phyloP scores from a whole-genome alignment of 2,797 vertebrate genomes.

The Brachyrhaphis roseni region DNA sequence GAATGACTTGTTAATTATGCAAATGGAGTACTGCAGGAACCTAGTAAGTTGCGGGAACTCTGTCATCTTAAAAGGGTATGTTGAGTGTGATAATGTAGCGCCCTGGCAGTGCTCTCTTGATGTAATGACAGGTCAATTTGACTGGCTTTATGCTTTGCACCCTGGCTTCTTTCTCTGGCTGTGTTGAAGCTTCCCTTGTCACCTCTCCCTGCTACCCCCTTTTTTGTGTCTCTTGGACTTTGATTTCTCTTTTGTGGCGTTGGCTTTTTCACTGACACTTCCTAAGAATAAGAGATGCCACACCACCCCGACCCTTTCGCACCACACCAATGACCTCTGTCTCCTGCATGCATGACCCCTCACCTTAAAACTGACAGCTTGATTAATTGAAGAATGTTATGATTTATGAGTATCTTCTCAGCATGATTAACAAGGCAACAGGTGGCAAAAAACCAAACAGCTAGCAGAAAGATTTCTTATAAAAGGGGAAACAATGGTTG shows the following conservation, averaged over 20 bases:
- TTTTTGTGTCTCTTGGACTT: constrained; percentile 86
- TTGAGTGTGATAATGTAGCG: constrained; percentile 83
- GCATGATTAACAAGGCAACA: constrained; percentile 99
- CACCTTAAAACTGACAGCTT: constrained; percentile 96
- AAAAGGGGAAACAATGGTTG: constrained; percentile 78
- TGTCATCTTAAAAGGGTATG: constrained; percentile 85
- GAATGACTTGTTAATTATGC: constrained; percentile 87
- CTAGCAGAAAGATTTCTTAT: constrained; percentile 89
- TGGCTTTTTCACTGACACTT: constrained; percentile 90
- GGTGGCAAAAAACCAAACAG: constrained; percentile 91
- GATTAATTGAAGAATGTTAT: constrained; percentile 99
- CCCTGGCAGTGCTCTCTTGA: constrained; percentile 83
- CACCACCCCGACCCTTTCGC: constrained; percentile 90
- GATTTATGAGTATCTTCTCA: constrained; percentile 99
- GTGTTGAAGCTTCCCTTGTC: constrained; percentile 68
- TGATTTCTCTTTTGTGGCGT: constrained; percentile 92
- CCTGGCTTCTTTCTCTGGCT: constrained; percentile 81
- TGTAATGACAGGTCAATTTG: constrained; percentile 94
- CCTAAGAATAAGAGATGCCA: constrained; percentile 97
- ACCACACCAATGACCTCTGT: constrained; percentile 93
- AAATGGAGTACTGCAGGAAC: constrained; percentile 78
- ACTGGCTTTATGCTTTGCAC: constrained; percentile 87
- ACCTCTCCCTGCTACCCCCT: constrained; percentile 39
- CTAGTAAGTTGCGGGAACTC: constrained; percentile 82
- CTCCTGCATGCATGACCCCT: constrained; percentile 90